phyloP scores from a whole-genome alignment of 2,113 vertebrate genomes.

The Miniopterus natalensis region DNA sequence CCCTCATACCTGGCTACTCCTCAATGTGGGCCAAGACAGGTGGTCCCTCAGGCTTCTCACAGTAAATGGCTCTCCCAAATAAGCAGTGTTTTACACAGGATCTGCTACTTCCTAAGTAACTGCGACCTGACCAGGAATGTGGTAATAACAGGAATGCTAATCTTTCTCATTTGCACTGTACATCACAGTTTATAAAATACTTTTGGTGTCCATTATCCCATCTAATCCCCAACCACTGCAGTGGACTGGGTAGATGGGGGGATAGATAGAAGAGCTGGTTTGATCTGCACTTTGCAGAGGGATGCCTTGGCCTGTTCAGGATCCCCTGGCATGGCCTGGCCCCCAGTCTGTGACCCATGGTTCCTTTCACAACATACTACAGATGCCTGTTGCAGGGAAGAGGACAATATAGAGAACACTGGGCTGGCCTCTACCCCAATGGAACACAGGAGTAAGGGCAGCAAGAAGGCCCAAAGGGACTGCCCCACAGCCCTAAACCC shows the following conservation, averaged over 20 bases:
- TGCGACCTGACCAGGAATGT: constrained; percentile 5
- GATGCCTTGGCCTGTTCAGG: background rate
- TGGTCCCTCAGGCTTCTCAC: background rate
- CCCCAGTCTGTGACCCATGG: background rate
- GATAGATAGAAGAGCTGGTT: background rate
- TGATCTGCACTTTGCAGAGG: constrained; percentile 13
- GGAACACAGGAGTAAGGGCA: background rate
- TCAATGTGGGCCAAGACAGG: background rate
- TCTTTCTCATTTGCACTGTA: constrained; percentile 35
- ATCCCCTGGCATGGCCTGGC: background rate
- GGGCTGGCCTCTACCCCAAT: background rate
- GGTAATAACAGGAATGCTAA: background rate
- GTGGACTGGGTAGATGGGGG: background rate
- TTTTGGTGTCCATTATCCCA: background rate
- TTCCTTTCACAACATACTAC: background rate
- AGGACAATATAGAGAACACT: background rate
- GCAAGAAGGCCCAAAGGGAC: background rate
- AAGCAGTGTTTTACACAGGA: background rate
- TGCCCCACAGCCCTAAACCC: background rate
- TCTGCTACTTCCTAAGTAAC: constrained; percentile 43
- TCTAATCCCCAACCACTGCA: background rate
- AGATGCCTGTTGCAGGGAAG: constrained; percentile 14
- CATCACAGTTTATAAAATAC: background rate
- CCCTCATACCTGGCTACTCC: background rate
- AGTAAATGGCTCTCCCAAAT: background rate